Evolutionary conservation across 1,140 invertebrate genomes (phyloP), one percentile per base, ranked within the genome.

Genomic region (Drosophila watanabei): DNA sequence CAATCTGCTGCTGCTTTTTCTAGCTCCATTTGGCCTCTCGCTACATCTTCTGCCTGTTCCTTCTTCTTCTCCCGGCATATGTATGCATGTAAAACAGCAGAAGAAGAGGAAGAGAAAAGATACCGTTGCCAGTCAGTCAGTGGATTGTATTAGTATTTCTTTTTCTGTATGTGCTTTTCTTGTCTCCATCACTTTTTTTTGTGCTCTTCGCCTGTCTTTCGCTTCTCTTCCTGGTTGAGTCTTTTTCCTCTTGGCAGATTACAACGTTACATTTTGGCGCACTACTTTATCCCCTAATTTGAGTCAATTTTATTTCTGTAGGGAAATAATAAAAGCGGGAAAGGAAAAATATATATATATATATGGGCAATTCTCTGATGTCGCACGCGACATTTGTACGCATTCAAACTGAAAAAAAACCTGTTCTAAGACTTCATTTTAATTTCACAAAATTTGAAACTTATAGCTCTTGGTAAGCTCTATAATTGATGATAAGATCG

Each of bases 131-230:
- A 71, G 43, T 70, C 57, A 48, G 60, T 30, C 41, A 75, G 32
- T 54, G 20, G 63, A 32, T 69, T 75, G 66, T 76, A 66, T 63
- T 68, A 66, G 32, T 71, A 48, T 58, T 60, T 84, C 57, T 79
- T 70, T 54, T 79, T 75, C 77, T 77, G 82, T 69, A 28, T 45
- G 51, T 57, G 65, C 24, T 72, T 43, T 71, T 66, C 62, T 66
- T 52, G 37, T 52, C 28, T 43, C 20, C n/a, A 33, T 33, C 33
- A 20, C 18, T 37, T 35, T 54, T 54, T 52, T 66, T 13, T 35
- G 11, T 13, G 35, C 51, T 71, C 7, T 35, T 54, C 2, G 18
- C 33, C 5, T 51, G 18, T 72, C n/a, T 71, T 32, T 20, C n/a
- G 35, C 37, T 48, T 35, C 16, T 43, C 68, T 73, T 73, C 68